Evolutionary conservation across 2,888 invertebrate species (phyloP).

Genomic region (Mythimna loreyi): DNA sequence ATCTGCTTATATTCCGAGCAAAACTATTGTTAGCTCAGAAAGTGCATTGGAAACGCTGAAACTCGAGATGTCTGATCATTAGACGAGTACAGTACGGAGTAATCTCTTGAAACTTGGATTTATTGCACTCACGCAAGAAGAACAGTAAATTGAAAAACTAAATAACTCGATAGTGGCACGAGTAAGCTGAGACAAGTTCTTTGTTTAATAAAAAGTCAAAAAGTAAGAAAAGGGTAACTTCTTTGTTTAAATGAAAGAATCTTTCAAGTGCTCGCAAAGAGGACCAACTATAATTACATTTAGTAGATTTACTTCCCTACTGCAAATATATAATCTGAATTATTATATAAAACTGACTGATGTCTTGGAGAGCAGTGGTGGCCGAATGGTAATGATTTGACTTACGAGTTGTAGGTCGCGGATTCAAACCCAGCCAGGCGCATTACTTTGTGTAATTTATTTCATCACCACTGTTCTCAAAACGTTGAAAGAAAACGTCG

Average conservation of each 20-base stretch:
- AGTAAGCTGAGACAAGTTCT: slow-evolving; percentile 10
- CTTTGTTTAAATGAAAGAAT: slow-evolving; percentile 1
- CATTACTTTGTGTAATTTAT: too few relatives aligned
- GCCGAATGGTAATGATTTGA: too few relatives aligned
- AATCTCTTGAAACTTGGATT: slow-evolving; percentile 49
- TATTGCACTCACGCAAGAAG: slow-evolving; percentile 38
- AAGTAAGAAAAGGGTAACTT: too few relatives aligned
- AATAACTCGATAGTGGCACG: slow-evolving; percentile 31
- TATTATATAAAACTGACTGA: too few relatives aligned
- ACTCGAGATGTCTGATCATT: slow-evolving; percentile 46
- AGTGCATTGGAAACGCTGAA: slow-evolving; percentile 24
- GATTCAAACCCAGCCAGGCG: too few relatives aligned
- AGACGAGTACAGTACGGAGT: slow-evolving; percentile 34
- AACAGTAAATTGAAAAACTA: slow-evolving; percentile 49
- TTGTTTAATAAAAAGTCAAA: too few relatives aligned
- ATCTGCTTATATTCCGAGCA: slow-evolving; percentile 13
- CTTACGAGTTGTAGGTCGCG: too few relatives aligned
- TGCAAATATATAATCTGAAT: too few relatives aligned
- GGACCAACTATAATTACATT: slow-evolving; percentile 2
- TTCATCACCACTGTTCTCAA: too few relatives aligned
- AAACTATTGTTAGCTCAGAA: slow-evolving; percentile 13
- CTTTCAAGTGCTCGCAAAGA: background rate
- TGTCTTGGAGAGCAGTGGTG: too few relatives aligned
- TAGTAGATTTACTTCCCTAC: background rate
- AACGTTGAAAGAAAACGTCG: too few relatives aligned